Evolutionary conservation across 2,797 vertebrate genomes (phyloP).

Genomic region (Leuciscus waleckii): DNA sequence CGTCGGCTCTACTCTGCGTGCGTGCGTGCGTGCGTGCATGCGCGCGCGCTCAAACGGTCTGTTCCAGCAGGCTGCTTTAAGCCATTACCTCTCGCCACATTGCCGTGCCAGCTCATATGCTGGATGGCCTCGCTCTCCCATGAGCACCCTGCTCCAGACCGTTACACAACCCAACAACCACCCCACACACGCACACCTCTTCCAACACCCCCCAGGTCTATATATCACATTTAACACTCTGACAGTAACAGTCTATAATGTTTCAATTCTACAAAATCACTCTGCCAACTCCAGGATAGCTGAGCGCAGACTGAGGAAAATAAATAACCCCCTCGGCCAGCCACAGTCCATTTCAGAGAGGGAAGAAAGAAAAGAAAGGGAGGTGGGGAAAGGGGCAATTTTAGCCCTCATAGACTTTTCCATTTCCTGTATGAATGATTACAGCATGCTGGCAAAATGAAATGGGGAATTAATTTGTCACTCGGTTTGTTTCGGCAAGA

Average conservation of each 20-base stretch:
- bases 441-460: conserved; percentile 43
- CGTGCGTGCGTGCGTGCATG: conserved; percentile 66
- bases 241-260: conserved; percentile 99
- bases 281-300: conserved; percentile 97
- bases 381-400: conserved; percentile 24
- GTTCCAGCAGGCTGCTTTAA: conserved; percentile 88
- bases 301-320: conserved; percentile 95
- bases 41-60: conserved; percentile 65
- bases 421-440: conserved; percentile 54
- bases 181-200: conserved; percentile 52
- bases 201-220: conserved; percentile 83
- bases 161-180: conserved; percentile 76
- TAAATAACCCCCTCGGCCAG: conserved; percentile 91
- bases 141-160: conserved; percentile 89
- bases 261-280: conserved; percentile 99
- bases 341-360: conserved; percentile 81
- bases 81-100: conserved; percentile 96
- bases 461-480: conserved; percentile 54
- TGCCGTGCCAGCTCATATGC: conserved; percentile 92
- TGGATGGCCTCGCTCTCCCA: conserved; percentile 93
- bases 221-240: conserved; percentile 99
- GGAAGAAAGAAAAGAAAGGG: conserved; percentile 21
- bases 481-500: conserved; percentile 53
- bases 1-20: conserved; percentile 72
- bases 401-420: conserved; percentile 32